Base-by-base conservation (phyloP, 1,140 invertebrate species). In the Drosophila ambigua region DNA sequence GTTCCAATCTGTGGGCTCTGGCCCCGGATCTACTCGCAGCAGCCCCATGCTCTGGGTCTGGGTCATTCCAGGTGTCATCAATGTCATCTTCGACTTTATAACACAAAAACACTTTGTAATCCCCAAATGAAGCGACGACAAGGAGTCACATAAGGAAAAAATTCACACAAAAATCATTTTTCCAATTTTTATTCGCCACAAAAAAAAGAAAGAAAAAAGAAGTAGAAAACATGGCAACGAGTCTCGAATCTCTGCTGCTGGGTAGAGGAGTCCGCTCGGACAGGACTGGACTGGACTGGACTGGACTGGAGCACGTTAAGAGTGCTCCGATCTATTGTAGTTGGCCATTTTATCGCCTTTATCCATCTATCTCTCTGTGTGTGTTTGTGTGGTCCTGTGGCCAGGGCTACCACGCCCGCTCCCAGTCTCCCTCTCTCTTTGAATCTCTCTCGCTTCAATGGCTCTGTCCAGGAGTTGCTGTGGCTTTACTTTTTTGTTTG, bases 61-160 rank as follows among this genome's bases (percentile, higher is more conserved):
- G 75, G 83, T 83, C 76, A 71, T 65, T 77, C 59, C 83, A 87
- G 83, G 83, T 87, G 83, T 87, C 83, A 87, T 87, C 83, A 77
- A 88, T 87, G 83, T 87, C 83, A 88, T 87, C 83, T 87, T 87
- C 83, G 83, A 87, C 83, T 87, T 87, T 87, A 87, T 87, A 88
- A 88, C 83, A 88, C 83, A 87, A 87, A 87, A 87, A 88, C 83
- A 87, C 83, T 87, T 87, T 87, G 83, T 87, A 87, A 87, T 87
- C 83, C 83, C 83, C 84, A 89, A 87, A 87, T 87, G 83, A 89
- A 87, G 83, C 83, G 76, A 76, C 82, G 73, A 73, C 72, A 66
- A 62, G 45, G 60, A 61, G 50, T 20, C 15, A 20, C 11, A 50
- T 13, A 53, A 52, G 39, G 44, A 23, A 54, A 46, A 53, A 49